A percentile compares a stretch with the other conserved stretches of the same genome.
Conservation (phyloP, 2,888 invertebrate species). For the Lochmaea crataegi region DNA sequence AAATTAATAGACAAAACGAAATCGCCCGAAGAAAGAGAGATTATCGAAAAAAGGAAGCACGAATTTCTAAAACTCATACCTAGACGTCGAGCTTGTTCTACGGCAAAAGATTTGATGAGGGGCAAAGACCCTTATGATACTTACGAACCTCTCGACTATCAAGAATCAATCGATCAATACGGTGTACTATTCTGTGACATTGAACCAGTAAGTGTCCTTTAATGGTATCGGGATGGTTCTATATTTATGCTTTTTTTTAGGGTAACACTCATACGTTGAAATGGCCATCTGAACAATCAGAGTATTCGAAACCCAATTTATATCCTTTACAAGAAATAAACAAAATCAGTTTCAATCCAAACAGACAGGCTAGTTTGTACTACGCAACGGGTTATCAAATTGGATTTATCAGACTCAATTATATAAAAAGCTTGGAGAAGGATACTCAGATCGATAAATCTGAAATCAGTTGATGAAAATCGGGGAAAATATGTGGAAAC, state of each 20-base stretch:
- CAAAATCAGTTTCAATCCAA: slow-evolving; percentile 66
- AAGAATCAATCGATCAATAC: slow-evolving; percentile 65
- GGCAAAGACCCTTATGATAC: slow-evolving; percentile 30
- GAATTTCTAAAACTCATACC: slow-evolving; percentile 34
- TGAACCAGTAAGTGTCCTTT: slow-evolving; percentile 51
- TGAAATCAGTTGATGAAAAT: no score
- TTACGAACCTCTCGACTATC: slow-evolving; percentile 66
- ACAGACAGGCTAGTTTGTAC: slow-evolving; percentile 62
- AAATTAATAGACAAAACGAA: slow-evolving; percentile 53
- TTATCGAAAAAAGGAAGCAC: slow-evolving; percentile 39
- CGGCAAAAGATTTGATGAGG: background rate
- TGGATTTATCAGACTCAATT: slow-evolving; percentile 64
- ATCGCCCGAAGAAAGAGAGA: slow-evolving; percentile 45
- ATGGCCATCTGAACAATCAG: slow-evolving; percentile 20
- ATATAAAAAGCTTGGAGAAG: slow-evolving; percentile 55
- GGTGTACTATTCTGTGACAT: slow-evolving; percentile 65
- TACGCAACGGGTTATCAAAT: slow-evolving; percentile 65
- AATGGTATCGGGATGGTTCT: background rate
- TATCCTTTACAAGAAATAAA: slow-evolving; percentile 60
- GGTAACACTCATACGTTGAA: slow-evolving; percentile 41
- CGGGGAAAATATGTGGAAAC: no score
- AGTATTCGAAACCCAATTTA: slow-evolving; percentile 50
- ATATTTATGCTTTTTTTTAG: slow-evolving; percentile 4
- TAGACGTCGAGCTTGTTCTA: background rate
- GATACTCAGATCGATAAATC: slow-evolving; percentile 45